These are phyloP conservation scores for Poicephalus meyeri DNA, from an alignment of 2,113 vertebrate genomes.

Conservation along the genomic window DNA sequence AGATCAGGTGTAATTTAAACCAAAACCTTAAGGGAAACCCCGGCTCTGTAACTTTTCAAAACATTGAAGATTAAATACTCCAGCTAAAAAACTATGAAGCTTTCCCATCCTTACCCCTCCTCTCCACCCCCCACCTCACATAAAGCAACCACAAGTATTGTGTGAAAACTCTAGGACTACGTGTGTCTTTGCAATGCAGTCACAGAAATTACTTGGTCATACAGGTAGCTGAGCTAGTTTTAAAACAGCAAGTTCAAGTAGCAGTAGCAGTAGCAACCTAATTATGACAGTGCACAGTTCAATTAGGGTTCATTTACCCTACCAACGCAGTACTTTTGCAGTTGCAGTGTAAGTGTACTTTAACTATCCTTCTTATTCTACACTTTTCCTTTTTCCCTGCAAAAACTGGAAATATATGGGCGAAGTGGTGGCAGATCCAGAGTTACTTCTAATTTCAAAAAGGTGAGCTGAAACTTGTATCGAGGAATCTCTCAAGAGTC, in stretches of 20 bases:
- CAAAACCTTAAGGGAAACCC: not conserved
- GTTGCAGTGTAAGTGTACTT: not conserved
- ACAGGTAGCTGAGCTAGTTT: not conserved
- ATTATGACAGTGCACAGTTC: not conserved
- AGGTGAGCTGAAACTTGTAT: not conserved
- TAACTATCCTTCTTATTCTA: not conserved
- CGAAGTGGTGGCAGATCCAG: not conserved
- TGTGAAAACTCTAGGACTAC: not conserved
- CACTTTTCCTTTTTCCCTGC: not conserved
- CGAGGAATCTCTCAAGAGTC: not conserved
- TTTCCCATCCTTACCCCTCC: accelerated
- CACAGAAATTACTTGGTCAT: not conserved
- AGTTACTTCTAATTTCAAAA: not conserved
- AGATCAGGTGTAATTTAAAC: not conserved
- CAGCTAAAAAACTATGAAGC: not conserved
- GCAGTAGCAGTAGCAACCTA: not conserved
- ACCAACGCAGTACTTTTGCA: not conserved
- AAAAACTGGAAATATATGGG: not conserved
- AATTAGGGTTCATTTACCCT: not conserved
- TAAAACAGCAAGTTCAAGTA: not conserved
- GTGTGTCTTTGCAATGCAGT: not conserved
- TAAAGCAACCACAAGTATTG: not conserved
- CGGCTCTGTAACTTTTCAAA: not conserved
- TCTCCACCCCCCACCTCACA: accelerated
- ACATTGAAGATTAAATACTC: not conserved